Conservation (phyloP, 1,140 invertebrate species). For the Eubasilissa regina region DNA sequence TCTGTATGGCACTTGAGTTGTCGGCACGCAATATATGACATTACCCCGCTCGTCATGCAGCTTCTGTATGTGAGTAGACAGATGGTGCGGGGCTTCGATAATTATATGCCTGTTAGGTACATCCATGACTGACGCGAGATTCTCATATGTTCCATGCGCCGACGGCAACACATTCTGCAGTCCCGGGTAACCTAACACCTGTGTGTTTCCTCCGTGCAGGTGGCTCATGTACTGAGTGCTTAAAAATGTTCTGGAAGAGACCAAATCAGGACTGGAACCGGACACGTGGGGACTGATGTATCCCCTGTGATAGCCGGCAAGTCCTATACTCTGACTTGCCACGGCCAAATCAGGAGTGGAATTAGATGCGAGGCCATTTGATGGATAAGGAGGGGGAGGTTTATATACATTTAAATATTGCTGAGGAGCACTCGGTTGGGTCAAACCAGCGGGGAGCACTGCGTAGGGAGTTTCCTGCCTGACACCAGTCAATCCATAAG, state of each 20-base stretch:
- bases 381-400: constrained; percentile 87
- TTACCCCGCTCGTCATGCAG: constrained; percentile 75
- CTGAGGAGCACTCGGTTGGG: constrained; percentile 64
- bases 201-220: constrained; percentile 63
- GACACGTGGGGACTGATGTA: constrained; percentile 77
- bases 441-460: constrained; percentile 62
- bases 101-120: constrained; percentile 67
- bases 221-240: constrained; percentile 72
- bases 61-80: constrained; percentile 75
- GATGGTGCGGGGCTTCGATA: constrained; percentile 67
- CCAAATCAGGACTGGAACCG: constrained; percentile 84
- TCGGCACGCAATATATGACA: constrained; percentile 75
- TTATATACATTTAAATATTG: constrained; percentile 83
- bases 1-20: constrained; percentile 70
- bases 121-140: constrained; percentile 71
- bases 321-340: constrained; percentile 71
- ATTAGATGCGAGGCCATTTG: constrained; percentile 80
- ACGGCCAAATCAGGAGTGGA: constrained; percentile 87
- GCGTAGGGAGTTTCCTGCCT: constrained; percentile 63
- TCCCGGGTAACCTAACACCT: constrained; percentile 63
- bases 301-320: constrained; percentile 68
- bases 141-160: constrained; percentile 81
- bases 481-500: constrained; percentile 62
- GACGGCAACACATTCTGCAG: constrained; percentile 65
- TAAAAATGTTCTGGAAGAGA: constrained; percentile 77